A percentile compares a stretch with the other conserved stretches of the same genome.
phyloP scores from a whole-genome alignment of 2,113 vertebrate genomes.

The Thermophis baileyi region DNA sequence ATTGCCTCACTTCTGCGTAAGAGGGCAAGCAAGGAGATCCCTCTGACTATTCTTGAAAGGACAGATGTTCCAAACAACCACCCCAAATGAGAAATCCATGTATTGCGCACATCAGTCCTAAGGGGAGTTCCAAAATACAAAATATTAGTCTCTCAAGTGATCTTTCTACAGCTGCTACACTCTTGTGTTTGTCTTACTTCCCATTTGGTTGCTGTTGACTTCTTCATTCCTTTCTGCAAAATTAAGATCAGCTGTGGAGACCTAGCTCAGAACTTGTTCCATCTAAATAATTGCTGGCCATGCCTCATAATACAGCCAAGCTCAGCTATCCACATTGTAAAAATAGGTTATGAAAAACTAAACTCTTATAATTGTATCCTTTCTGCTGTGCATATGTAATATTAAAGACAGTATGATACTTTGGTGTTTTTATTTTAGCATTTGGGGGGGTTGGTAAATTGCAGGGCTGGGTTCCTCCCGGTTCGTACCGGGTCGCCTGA shows the following conservation, averaged over 20 bases:
- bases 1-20: neutral
- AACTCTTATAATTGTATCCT: neutral
- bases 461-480: too few species aligned
- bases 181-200: neutral
- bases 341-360: neutral
- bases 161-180: slow-evolving; percentile 9
- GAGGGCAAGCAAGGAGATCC: neutral
- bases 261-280: neutral
- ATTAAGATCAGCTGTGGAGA: slow-evolving; percentile 14
- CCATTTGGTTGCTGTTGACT: neutral
- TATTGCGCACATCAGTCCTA: neutral
- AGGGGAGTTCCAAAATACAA: neutral
- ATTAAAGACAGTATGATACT: neutral
- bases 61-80: neutral
- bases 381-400: neutral
- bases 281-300: neutral
- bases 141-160: neutral
- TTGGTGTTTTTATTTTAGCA: neutral
- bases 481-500: too few species aligned
- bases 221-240: slow-evolving; percentile 21
- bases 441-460: too few species aligned
- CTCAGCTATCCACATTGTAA: neutral
- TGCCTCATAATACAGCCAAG: neutral
- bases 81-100: neutral
- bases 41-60: neutral